A percentile compares a stretch with the other conserved stretches of the same genome.
Evolutionary conservation across 2,888 invertebrate species (phyloP).

Genomic region (Phortica magna): DNA sequence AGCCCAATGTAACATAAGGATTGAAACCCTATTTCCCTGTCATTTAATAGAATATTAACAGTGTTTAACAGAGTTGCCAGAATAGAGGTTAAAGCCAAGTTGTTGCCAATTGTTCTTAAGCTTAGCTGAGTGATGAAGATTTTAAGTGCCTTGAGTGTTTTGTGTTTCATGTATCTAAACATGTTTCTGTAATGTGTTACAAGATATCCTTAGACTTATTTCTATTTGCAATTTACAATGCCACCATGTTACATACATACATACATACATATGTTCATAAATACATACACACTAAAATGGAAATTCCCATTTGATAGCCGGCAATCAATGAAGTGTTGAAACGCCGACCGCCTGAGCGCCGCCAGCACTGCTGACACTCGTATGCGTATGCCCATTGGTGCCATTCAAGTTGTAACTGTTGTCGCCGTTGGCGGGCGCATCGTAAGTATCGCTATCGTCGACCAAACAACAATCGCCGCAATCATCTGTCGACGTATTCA

Average conservation of each 20-base stretch:
- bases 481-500: constrained; percentile 63
- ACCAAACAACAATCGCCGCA: constrained; percentile 63
- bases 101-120: no score
- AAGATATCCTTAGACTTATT: no score
- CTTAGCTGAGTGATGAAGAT: no score
- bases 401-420: constrained; percentile 25
- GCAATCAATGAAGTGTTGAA: constrained; percentile 57
- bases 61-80: no score
- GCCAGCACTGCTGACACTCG: constrained; percentile 51
- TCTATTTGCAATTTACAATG: background rate
- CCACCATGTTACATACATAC: background rate
- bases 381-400: constrained; percentile 34
- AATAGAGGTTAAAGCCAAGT: no score
- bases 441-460: constrained; percentile 62
- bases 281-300: constrained; percentile 45
- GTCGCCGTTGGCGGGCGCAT: constrained; percentile 42
- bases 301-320: constrained; percentile 59
- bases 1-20: no score
- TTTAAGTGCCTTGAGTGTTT: no score
- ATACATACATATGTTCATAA: no score
- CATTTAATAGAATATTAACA: no score
- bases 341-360: constrained; percentile 52
- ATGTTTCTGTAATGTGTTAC: no score
- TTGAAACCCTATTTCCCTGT: no score
- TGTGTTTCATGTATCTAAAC: no score